Evolutionary conservation across 2,113 vertebrate species (phyloP).

Genomic region (Platysternon megacephalum): DNA sequence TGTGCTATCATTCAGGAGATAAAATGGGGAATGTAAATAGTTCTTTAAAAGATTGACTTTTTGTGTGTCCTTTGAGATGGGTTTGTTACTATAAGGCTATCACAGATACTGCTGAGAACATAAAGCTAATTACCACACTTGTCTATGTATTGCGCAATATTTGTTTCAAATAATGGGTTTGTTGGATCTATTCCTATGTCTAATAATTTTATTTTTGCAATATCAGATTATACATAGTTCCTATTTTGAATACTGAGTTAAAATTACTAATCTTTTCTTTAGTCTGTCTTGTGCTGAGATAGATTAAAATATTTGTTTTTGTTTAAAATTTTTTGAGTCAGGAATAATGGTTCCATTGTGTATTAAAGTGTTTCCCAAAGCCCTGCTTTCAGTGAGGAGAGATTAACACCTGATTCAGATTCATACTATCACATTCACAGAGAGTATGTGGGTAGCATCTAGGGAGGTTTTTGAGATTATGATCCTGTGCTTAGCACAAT

Average conservation of each 20-base stretch:
- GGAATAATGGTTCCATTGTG: neutral
- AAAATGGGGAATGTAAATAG: neutral
- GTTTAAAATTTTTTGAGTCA: neutral
- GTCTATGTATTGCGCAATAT: neutral
- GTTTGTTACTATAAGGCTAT: neutral
- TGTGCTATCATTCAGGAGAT: neutral
- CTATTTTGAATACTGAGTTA: neutral
- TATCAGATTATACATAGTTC: neutral
- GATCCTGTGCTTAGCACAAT: neutral
- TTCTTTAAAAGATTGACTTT: neutral
- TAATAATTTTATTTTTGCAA: neutral
- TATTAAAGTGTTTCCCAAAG: neutral
- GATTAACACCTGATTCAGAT: neutral
- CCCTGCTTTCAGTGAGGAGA: neutral
- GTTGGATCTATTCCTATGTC: neutral
- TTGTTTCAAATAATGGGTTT: neutral
- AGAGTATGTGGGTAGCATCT: neutral
- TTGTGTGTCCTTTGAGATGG: neutral
- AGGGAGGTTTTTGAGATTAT: neutral
- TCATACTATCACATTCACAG: neutral
- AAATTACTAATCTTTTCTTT: neutral
- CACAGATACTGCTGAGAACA: neutral
- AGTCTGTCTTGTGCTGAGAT: neutral
- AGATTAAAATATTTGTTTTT: neutral
- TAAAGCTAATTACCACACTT: neutral